Evolutionary conservation across 2,888 invertebrate species (phyloP).

Genomic region (Pteria penguin): DNA sequence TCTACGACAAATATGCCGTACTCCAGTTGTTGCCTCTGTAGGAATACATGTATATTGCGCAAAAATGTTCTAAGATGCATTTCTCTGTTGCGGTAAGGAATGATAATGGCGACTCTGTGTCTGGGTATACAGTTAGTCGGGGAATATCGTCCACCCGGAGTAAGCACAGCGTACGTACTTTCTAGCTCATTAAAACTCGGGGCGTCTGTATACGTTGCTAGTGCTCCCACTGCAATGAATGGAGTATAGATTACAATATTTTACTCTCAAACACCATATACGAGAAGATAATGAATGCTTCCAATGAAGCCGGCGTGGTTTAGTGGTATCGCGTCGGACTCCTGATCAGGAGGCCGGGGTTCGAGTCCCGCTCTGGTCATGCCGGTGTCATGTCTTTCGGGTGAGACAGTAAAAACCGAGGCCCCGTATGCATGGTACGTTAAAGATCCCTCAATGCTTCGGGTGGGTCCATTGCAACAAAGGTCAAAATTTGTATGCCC

Average conservation of each 20-base stretch:
- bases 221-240: constrained; percentile 33
- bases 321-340: too few relatives aligned
- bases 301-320: too few relatives aligned
- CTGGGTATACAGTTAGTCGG: constrained; percentile 30
- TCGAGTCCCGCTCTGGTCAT: too few relatives aligned
- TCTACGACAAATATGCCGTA: constrained; percentile 46
- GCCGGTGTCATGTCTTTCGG: too few relatives aligned
- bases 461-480: too few relatives aligned
- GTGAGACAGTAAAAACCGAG: too few relatives aligned
- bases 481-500: too few relatives aligned
- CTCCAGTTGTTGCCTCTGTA: constrained; percentile 36
- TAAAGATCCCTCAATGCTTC: too few relatives aligned
- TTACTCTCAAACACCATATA: too few relatives aligned
- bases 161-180: constrained; percentile 19
- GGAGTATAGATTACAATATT: not conserved
- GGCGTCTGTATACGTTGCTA: constrained; percentile 32
- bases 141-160: constrained; percentile 33
- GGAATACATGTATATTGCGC: constrained; percentile 38
- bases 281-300: too few relatives aligned
- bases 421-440: too few relatives aligned
- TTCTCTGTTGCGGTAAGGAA: constrained; percentile 42
- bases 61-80: constrained; percentile 38
- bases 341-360: too few relatives aligned
- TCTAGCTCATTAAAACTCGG: constrained; percentile 27
- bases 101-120: constrained; percentile 36